A percentile compares a stretch with the other conserved stretches of the same genome.
These are phyloP conservation scores for Trichonephila clavipes DNA, from an alignment of 1,140 invertebrate species.

Conservation along the genomic window DNA sequence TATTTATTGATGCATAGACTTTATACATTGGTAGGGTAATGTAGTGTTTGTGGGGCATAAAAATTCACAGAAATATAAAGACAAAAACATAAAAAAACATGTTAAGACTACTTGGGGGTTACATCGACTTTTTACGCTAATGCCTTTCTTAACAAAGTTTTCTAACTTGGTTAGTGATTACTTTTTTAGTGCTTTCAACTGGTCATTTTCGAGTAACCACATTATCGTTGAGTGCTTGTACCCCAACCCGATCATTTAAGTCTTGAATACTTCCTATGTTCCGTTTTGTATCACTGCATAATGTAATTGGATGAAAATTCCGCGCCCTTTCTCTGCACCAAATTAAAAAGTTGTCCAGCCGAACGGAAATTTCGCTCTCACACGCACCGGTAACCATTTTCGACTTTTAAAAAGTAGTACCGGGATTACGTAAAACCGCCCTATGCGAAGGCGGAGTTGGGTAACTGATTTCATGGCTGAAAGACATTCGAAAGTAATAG, in stretches of 20 bases:
- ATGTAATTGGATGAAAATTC: neutral
- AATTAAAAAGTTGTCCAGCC: conserved; percentile 20
- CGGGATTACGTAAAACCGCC: neutral
- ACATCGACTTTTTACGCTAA: no score
- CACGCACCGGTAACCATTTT: conserved; percentile 21
- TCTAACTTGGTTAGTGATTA: no score
- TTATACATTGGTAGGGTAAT: no score
- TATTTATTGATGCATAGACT: no score
- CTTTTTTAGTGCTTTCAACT: no score
- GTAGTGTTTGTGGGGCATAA: no score
- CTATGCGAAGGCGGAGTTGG: neutral
- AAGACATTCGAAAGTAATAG: neutral
- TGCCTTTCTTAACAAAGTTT: no score
- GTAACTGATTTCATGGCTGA: conserved; percentile 5
- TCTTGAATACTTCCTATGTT: neutral
- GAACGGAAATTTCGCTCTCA: neutral
- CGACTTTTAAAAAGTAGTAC: conserved; percentile 8
- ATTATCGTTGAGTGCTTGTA: neutral
- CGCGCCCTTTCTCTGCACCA: neutral
- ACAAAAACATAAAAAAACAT: no score
- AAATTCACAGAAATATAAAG: no score
- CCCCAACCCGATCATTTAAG: neutral
- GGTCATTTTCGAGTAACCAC: no score
- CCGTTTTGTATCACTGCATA: neutral
- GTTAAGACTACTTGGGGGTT: no score